Percentiles rank a stretch among this genome's conserved stretches.
These are phyloP conservation scores for Hystrix cristata DNA, from an alignment of 2,113 vertebrate species.

Conservation along the genomic window DNA sequence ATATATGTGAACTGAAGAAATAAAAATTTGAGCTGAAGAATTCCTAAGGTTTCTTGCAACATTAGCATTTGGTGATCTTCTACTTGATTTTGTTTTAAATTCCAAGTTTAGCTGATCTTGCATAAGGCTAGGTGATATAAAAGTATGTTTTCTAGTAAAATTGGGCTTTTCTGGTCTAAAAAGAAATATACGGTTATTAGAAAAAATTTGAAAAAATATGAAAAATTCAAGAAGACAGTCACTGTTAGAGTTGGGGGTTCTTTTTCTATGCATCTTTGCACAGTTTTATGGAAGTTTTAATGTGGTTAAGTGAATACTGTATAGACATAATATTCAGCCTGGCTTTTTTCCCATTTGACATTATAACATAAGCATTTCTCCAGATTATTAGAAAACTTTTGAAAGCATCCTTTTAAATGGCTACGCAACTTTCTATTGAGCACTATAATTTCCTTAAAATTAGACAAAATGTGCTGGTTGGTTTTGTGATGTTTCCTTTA, in stretches of 20 bases:
- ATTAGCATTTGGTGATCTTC: conserved; percentile 39
- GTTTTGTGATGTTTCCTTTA: background rate
- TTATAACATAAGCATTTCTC: conserved; percentile 38
- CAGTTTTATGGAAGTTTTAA: conserved; percentile 26
- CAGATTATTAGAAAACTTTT: conserved; percentile 40
- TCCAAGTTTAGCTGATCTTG: conserved; percentile 38
- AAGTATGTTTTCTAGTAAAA: conserved; percentile 62
- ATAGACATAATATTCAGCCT: background rate
- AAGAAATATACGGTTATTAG: conserved; percentile 15
- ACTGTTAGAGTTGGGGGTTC: background rate
- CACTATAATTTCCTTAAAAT: conserved; percentile 44
- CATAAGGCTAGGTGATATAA: conserved; percentile 19
- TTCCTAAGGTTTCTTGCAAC: conserved; percentile 12
- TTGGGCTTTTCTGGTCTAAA: background rate
- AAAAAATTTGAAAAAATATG: conserved; percentile 29
- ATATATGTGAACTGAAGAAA: background rate
- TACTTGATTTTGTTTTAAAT: conserved; percentile 59
- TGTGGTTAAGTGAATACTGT: conserved; percentile 3
- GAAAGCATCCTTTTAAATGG: conserved; percentile 43
- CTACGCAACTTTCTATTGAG: conserved; percentile 13
- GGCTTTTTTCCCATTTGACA: background rate
- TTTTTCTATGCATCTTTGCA: background rate
- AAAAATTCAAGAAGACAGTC: conserved; percentile 16
- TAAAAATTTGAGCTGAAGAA: background rate
- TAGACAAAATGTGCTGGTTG: background rate